Percentiles rank a stretch among this genome's conserved stretches.
These are phyloP conservation scores for Spinibarbus caldwelli DNA, from an alignment of 2,797 vertebrate species.

Conservation along the genomic window DNA sequence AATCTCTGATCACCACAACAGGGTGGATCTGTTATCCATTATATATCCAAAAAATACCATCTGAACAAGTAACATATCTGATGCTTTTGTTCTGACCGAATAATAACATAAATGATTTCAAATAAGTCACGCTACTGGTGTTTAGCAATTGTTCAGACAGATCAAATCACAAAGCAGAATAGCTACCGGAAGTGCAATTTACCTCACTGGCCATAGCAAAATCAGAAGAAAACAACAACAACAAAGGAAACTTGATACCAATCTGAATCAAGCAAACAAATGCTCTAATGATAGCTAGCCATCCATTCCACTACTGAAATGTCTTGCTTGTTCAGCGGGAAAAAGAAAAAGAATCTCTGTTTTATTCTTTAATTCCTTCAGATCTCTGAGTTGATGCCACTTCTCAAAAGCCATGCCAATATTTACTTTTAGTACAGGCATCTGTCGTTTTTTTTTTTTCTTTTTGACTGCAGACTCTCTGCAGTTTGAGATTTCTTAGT, in stretches of 20 bases:
- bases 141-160: not conserved
- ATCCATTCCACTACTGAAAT: not conserved
- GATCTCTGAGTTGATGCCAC: not conserved
- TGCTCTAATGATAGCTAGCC: not conserved
- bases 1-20: too few species aligned
- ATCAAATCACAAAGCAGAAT: not conserved
- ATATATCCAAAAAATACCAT: not conserved
- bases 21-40: too few species aligned
- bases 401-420: not conserved
- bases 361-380: not conserved
- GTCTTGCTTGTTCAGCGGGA: not conserved
- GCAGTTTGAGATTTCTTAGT: not conserved
- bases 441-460: not conserved
- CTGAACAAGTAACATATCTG: not conserved
- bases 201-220: not conserved
- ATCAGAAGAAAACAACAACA: not conserved
- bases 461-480: not conserved
- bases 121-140: not conserved
- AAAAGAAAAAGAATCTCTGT: not conserved
- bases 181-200: too few species aligned
- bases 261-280: not conserved
- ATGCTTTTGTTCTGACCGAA: not conserved
- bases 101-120: not conserved
- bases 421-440: not conserved
- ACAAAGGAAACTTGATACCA: not conserved